These are phyloP conservation scores for Coronaproctus castanopsis DNA, from an alignment of 2,888 invertebrate genomes.

Conservation along the genomic window DNA sequence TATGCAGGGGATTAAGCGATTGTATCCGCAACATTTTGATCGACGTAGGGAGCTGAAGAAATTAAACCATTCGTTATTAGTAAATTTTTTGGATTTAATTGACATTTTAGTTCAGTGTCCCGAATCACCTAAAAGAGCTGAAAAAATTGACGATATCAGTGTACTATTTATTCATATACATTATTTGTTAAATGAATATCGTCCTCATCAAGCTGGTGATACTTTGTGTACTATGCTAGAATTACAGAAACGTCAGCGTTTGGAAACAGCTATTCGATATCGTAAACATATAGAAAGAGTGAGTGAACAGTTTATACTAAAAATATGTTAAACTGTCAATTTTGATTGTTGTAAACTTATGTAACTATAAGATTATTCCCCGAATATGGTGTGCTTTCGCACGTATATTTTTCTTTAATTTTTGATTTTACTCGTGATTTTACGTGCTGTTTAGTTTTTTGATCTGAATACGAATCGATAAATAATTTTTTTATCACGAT, in stretches of 20 bases:
- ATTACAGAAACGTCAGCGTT: slow-evolving; percentile 69
- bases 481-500: no score
- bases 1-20: slow-evolving; percentile 64
- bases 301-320: no score
- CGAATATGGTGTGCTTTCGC: no score
- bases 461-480: no score
- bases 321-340: no score
- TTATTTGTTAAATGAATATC: slow-evolving; percentile 90
- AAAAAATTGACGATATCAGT: slow-evolving; percentile 90
- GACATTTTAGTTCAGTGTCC: slow-evolving; percentile 81
- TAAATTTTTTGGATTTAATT: slow-evolving; percentile 81
- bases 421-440: no score
- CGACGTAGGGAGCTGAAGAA: slow-evolving; percentile 84
- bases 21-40: slow-evolving; percentile 91
- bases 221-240: slow-evolving; percentile 93
- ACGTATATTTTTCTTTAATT: no score
- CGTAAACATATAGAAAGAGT: slow-evolving; percentile 74
- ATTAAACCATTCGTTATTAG: slow-evolving; percentile 79
- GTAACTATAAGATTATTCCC: no score
- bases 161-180: slow-evolving; percentile 97
- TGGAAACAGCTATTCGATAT: slow-evolving; percentile 73
- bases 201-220: slow-evolving; percentile 93
- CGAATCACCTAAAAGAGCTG: slow-evolving; percentile 73
- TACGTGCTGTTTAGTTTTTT: no score
- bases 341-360: no score